phyloP scores from a whole-genome alignment of 2,113 vertebrate genomes.

The Prunella fulvescens region DNA sequence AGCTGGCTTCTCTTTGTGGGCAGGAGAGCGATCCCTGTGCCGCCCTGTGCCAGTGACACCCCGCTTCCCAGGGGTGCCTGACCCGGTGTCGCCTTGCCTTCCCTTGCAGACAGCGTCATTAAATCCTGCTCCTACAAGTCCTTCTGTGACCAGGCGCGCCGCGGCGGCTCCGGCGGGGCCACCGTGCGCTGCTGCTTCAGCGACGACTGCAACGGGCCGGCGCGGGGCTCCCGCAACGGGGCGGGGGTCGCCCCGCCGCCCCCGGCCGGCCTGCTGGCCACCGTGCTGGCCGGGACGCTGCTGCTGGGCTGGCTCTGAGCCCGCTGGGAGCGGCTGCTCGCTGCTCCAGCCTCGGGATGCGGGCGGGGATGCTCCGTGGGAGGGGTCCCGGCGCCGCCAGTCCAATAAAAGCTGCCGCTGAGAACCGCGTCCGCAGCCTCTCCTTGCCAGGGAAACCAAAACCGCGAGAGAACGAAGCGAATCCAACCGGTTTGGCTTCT shows the following conservation, averaged over 20 bases:
- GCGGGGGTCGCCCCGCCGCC: not conserved
- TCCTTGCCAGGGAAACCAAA: not conserved
- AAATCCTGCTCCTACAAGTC: constrained; percentile 85
- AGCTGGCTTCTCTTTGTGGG: accelerated
- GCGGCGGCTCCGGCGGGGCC: constrained; percentile 58
- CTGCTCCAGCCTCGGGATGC: not conserved
- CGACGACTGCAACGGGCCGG: constrained; percentile 81
- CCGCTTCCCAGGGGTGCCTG: accelerated
- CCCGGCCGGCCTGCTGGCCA: constrained; percentile 58
- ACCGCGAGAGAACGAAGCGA: accelerated
- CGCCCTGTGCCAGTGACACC: accelerated
- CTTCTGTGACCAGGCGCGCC: constrained; percentile 80
- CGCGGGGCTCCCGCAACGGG: constrained; percentile 53
- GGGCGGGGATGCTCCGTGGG: not conserved
- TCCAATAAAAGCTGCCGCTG: not conserved
- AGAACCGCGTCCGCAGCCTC: not conserved
- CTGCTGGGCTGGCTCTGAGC: constrained; percentile 61
- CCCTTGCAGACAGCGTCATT: constrained; percentile 77
- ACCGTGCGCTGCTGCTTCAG: constrained; percentile 80
- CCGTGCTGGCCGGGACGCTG: constrained; percentile 52
- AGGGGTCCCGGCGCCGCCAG: accelerated
- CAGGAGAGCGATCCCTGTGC: not conserved
- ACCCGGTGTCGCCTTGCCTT: not conserved
- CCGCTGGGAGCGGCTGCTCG: not conserved
- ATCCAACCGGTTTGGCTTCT: not conserved